These are phyloP conservation scores for Syrphus vitripennis DNA, from an alignment of 2,888 invertebrate genomes.

Conservation along the genomic window DNA sequence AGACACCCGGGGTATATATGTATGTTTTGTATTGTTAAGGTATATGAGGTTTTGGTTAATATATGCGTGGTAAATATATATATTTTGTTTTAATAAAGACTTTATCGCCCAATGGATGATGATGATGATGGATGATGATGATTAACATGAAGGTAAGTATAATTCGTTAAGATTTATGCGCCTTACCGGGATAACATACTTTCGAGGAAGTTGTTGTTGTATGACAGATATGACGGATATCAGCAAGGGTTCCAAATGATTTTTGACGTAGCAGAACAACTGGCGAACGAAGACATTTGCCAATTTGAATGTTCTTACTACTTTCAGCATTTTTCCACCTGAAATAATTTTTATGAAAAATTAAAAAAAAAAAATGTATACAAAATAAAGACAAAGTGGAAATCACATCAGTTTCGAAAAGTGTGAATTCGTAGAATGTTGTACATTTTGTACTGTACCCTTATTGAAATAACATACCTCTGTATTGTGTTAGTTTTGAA, in stretches of 20 bases:
- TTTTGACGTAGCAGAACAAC: constrained; percentile 79
- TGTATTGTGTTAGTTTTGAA: not conserved
- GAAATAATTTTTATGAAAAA: constrained; percentile 73
- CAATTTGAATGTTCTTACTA: constrained; percentile 74
- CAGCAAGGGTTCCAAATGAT: constrained; percentile 80
- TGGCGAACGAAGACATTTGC: constrained; percentile 79
- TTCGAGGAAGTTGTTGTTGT: constrained; percentile 53
- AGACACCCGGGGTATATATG: not conserved
- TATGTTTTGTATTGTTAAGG: not conserved
- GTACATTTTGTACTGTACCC: too few relatives aligned
- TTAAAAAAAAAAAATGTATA: not conserved
- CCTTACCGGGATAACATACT: constrained; percentile 68
- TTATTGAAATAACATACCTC: not conserved
- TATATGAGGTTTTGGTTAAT: constrained; percentile 14
- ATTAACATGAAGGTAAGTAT: too few relatives aligned
- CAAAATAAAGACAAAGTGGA: not conserved
- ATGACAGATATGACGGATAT: constrained; percentile 72
- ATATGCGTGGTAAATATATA: not conserved
- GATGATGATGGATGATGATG: constrained; percentile 26
- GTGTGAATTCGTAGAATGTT: not conserved
- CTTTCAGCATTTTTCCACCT: constrained; percentile 77
- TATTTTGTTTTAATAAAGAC: constrained; percentile 4
- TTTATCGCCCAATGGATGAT: constrained; percentile 20
- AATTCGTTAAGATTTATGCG: constrained; percentile 9
- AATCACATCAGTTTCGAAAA: not conserved